Evolutionary conservation across 92 coral and sea anemone species (phyloP), one percentile per base, ranked within the genome.

Genomic region (Porites divaricata): DNA sequence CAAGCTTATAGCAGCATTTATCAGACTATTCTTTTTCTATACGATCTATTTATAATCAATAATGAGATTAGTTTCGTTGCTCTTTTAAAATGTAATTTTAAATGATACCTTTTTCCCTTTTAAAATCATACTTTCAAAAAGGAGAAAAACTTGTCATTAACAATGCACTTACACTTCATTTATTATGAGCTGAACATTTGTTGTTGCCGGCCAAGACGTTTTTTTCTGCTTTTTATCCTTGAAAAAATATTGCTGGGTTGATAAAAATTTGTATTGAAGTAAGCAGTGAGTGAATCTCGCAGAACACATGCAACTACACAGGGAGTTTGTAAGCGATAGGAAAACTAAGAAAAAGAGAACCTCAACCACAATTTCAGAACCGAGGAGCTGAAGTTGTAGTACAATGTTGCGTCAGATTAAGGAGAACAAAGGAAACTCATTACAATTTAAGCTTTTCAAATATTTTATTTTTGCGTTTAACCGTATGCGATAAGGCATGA

Each of bases 231-330:
- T 75, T 24, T 54, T 10, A 28, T 59, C 11, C 21, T 77, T 63
- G n/a, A 11, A 56, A 71, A 41, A 45, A 24, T 48, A 77, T 63
- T 67, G 35, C 5, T 41, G 20, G 28, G 20, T 13, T 20, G 81
- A 77, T 77, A 16, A 63, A n/a, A 56, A 77, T 77, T 71, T 67
- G 63, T 77, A 77, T 63, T 77, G 81, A 62, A 63, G 28, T 77
- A 1, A 56, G 78, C 48, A 17, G 78, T 4, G 21, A 15, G 22
- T 52, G 53, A 51, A 53, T 22, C 41, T 45, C 61, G 41, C 14
- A 17, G 35, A n/a, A 49, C 26, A 71, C 21, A 4, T 35, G 45
- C 45, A 35, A 35, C 6, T 35, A 35, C 45, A 35, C 0, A 35
- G 45, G 45, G 45, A 35, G 45, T 35, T 35, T 35, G 45, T 35